Percentiles rank a stretch among this genome's conserved stretches.
Evolutionary conservation across 2,797 vertebrate species (phyloP).

Genomic region (Diplodus puntazzo): DNA sequence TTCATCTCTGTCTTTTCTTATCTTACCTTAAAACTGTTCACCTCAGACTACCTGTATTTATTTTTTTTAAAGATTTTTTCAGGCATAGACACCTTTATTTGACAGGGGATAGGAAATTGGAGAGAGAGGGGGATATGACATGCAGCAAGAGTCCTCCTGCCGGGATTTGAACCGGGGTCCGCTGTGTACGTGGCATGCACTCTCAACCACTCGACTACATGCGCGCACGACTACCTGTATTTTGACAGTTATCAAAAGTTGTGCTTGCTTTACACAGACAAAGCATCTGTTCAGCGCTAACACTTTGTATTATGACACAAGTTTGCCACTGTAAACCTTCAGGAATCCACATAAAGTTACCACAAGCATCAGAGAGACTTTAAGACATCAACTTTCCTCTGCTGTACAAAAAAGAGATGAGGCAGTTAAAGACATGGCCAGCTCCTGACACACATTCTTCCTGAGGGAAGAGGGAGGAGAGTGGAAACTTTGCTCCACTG

Average conservation of each 20-base stretch:
- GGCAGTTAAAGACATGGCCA: slow-evolving; percentile 53
- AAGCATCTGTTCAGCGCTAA: background rate
- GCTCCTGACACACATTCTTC: slow-evolving; percentile 72
- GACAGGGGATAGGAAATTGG: too few species aligned
- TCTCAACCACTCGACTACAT: too few species aligned
- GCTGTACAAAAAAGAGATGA: slow-evolving; percentile 39
- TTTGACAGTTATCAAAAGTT: slow-evolving; percentile 26
- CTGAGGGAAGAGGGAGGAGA: slow-evolving; percentile 66
- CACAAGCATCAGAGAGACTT: slow-evolving; percentile 39
- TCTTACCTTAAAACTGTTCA: slow-evolving; percentile 16
- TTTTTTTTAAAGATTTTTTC: too few species aligned
- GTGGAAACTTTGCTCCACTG: slow-evolving; percentile 68
- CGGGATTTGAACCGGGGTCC: too few species aligned
- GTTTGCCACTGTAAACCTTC: slow-evolving; percentile 30
- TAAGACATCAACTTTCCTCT: slow-evolving; percentile 40
- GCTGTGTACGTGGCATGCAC: too few species aligned
- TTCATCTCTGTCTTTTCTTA: background rate
- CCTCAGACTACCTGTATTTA: background rate
- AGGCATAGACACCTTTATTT: too few species aligned
- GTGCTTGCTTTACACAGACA: background rate
- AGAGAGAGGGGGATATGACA: too few species aligned
- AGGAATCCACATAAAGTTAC: slow-evolving; percentile 52
- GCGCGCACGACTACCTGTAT: background rate
- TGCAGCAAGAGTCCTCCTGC: too few species aligned
- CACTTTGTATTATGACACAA: slow-evolving; percentile 20